Base-by-base conservation (phyloP, 2,888 invertebrate genomes). In the Dolomedes plantarius region DNA sequence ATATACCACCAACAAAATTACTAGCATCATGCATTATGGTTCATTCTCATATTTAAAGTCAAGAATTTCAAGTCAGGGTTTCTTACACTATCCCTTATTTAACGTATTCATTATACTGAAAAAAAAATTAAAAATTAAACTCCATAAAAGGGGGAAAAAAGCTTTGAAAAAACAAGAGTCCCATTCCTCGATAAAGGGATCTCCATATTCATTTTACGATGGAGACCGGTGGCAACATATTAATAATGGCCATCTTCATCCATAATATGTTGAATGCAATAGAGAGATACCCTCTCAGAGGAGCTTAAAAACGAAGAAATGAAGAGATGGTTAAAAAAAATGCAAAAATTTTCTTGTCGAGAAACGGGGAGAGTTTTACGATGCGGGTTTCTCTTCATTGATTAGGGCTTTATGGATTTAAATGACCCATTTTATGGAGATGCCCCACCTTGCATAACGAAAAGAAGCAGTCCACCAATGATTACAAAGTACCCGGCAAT, bases 381-480 rank as follows among this genome's bases (percentile, higher is more conserved):
- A 77, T 28, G 67, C 23, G 56, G 29, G 27, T 50, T 36, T 36
- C 67, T 83, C 77, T 83, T 72, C 83, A 77, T 85, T 77, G 83
- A 85, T 85, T 85, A 85, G 77, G 77, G 76, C 73, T 85, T 83
- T 85, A 85, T 85, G 77, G 83, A 65, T 72, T 85, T 67, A 85
- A 85, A 85, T 77, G 83, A 85, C 65, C 73, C 77, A 73, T 85
- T 85, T 85, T 77, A 78, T 65, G 83, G 83, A 73, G 83, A 73
- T 77, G 83, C 71, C 50, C 65, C 77, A 73, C 72, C 83, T 77
- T 85, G 83, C 77, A 85, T 85, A 78, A 85, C 76, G 77, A 85
- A 85, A 39, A 71, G 71, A 71, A 71, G 62, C 71, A 56, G 78
- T 81, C 68, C 11, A 72, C 41, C 75, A 41, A 74, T 81, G 81